Percentiles rank a stretch among this genome's conserved stretches.
phyloP scores from a whole-genome alignment of 2,797 vertebrate genomes.

The Xerus rutilus region DNA sequence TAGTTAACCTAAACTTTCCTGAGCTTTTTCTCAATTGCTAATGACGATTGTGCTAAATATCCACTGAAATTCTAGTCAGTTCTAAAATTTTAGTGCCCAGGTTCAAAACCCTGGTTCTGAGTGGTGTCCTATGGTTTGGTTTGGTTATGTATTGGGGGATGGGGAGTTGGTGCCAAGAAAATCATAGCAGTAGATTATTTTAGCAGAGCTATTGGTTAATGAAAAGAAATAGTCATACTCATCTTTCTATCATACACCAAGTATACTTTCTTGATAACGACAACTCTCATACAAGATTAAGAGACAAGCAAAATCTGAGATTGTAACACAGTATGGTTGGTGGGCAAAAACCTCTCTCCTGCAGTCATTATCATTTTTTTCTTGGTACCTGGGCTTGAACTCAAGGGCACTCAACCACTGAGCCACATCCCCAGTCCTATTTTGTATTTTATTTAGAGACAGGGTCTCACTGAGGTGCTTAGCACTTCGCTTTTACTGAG shows the following conservation, averaged over 20 bases:
- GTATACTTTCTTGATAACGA: neutral
- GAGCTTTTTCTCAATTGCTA: neutral
- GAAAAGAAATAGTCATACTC: neutral
- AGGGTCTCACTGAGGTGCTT: too few relatives aligned
- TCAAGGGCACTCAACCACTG: too few relatives aligned
- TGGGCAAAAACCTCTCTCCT: fast-evolving
- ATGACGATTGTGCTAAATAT: neutral
- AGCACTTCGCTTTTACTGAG: too few relatives aligned
- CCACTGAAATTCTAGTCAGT: neutral
- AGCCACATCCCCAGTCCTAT: too few relatives aligned
- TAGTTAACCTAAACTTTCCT: neutral
- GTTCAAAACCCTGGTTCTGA: neutral
- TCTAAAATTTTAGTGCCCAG: neutral
- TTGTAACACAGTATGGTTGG: neutral
- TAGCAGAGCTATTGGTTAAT: neutral
- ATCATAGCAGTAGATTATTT: neutral
- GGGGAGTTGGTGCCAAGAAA: neutral
- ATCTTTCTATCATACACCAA: neutral
- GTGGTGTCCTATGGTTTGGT: neutral
- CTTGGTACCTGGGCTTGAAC: too few relatives aligned
- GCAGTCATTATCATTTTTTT: too few relatives aligned
- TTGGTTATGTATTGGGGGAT: neutral
- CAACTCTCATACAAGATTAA: neutral
- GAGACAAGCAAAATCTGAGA: neutral
- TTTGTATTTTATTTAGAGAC: too few relatives aligned